phyloP scores from a whole-genome alignment of 1,140 invertebrate species.

The Caenorhabditis elegans region WBcel235 BX284605.5:8627501-8628000 shows the following conservation, averaged over 20 bases:
- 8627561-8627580: no score
- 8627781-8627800: constrained; percentile 14
- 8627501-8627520: no score
- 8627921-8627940: constrained; percentile 26
- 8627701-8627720: neutral
- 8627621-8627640: constrained; percentile 43
- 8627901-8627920: constrained; percentile 40
- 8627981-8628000: neutral
- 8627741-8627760: constrained; percentile 29
- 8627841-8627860: constrained; percentile 19
- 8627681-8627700: constrained; percentile 6
- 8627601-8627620: constrained; percentile 9
- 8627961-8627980: neutral
- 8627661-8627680: neutral
- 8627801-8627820: neutral
- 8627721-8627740: constrained; percentile 36
- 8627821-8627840: neutral
- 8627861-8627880: constrained; percentile 34
- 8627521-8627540: no score
- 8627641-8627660: constrained; percentile 38
- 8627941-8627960: neutral
- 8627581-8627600: no score
- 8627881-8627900: constrained; percentile 28
- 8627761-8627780: neutral
- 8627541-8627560: no score